Evolutionary conservation across 2,113 vertebrate genomes (phyloP).

Genomic region (Tragelaphus strepsiceros): DNA sequence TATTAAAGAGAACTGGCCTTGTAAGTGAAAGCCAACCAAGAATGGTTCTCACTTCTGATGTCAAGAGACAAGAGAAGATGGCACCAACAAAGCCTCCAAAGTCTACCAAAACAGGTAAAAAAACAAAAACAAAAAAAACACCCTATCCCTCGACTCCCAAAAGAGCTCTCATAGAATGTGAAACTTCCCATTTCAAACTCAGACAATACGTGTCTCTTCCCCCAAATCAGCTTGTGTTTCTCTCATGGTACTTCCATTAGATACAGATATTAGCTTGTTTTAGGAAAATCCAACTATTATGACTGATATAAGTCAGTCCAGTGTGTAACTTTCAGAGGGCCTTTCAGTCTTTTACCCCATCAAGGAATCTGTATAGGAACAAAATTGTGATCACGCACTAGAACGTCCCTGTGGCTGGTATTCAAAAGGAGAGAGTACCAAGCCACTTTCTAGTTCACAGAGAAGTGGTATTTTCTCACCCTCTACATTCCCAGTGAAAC

Average conservation of each 20-base stretch:
- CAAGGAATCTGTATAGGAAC: background rate
- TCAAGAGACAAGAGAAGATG: constrained; percentile 69
- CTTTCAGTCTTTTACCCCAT: background rate
- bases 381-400: background rate
- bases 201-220: background rate
- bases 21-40: constrained; percentile 66
- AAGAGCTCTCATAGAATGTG: background rate
- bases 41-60: constrained; percentile 59
- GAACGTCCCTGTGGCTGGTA: background rate
- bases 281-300: constrained; percentile 2
- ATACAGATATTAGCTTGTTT: background rate
- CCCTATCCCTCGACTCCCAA: background rate
- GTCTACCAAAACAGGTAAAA: constrained; percentile 80
- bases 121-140: background rate
- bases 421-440: background rate
- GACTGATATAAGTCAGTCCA: background rate
- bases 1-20: constrained; percentile 59
- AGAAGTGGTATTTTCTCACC: background rate
- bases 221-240: background rate
- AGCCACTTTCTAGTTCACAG: background rate
- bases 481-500: background rate
- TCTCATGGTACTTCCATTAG: background rate
- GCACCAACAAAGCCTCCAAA: constrained; percentile 37
- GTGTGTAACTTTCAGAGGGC: background rate
- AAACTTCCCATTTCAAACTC: background rate